Base-by-base conservation (phyloP, 1,140 invertebrate species). In the Vanessa tameamea region DNA sequence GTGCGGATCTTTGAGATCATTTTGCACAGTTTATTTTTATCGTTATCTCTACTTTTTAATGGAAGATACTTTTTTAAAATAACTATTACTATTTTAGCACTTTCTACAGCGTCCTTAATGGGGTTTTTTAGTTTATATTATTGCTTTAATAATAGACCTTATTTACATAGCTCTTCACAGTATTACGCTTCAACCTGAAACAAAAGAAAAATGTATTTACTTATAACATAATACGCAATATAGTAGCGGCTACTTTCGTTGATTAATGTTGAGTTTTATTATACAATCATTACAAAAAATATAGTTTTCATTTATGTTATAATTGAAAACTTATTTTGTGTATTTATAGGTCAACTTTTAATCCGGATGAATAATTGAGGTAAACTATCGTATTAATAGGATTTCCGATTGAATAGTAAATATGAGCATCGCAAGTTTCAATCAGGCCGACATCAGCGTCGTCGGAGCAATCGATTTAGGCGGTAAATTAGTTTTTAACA, bases 91-190 rank as follows among this genome's bases (percentile, higher is more conserved):
- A 84, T 79, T 84, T 82, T 82, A 87, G 80, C 86, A 89, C 87
- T 86, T 81, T 80, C 50, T 80, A 77, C 79, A 83, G 79, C 78
- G 83, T 80, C 82, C 83, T 53, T 82, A 85, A 88, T 76, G 90
- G 88, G 88, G 87, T 90, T 90, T 87, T 20, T 79, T 85, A 87
- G 65, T 74, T 87, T 83, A 77, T 77, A 83, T 86, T 90, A 90
- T 91, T 91, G 88, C 86, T 90, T 90, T 82, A 79, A 37, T 87
- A 87, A 87, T 88, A 89, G 86, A 90, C 85, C 83, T 86, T 83
- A 82, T 83, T 84, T 83, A 82, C 78, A 83, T 77, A 67, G 61
- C 75, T 72, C 67, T 70, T 80, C 65, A 75, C 63, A 71, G 61
- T 72, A 70, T n/a, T 53, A 70, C 53, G 59, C 72, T 55, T 63